Evolutionary conservation across 2,888 invertebrate species (phyloP), one percentile per base, ranked within the genome.

Genomic region (Lasiommata megera): DNA sequence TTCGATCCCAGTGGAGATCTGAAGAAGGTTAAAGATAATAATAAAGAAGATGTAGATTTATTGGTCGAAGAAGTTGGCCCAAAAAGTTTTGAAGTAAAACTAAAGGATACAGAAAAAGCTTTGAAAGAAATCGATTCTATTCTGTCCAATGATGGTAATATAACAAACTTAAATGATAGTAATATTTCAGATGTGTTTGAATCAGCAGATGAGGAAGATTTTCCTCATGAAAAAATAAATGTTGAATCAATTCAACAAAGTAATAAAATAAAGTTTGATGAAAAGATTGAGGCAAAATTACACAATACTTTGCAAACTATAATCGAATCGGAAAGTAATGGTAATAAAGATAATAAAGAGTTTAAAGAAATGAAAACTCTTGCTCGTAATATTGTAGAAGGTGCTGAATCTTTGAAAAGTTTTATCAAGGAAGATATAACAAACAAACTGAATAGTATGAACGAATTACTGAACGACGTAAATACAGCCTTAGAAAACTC

Each of bases 401-500:
- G 85, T 2, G 88, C 89, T 44, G 90, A 90, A 66, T 87, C 87
- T 62, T 65, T 89, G 0, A 81, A 85, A 55, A 84, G 84, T n/a
- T 68, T 90, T 1, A 88, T 91, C 46, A 76, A 78, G 56, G 87
- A 84, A 72, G 91, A 91, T 69, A 90, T 91, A 50, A 87, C 86
- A 1, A 90, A 89, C 64, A 91, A 91, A 71, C 64, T 91, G 0
- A 86, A 91, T 29, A 87, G 82, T 58, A 89, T 91, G 87, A 88
- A 89, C 62, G 90, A 88, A 62, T 71, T 91, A 51, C 67, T 91
- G 0, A 84, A 82, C 50, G 91, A 91, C 64, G 90, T 91, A 0
- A 90, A 90, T 64, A 75, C 76, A 55, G 84, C 89, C 12, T 73
- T 91, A 48, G 88, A 88, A 68, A 87, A 80, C 65, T 91, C 85